Evolutionary conservation across 2,797 vertebrate species (phyloP).

Genomic region (Poeciliopsis presidionis): DNA sequence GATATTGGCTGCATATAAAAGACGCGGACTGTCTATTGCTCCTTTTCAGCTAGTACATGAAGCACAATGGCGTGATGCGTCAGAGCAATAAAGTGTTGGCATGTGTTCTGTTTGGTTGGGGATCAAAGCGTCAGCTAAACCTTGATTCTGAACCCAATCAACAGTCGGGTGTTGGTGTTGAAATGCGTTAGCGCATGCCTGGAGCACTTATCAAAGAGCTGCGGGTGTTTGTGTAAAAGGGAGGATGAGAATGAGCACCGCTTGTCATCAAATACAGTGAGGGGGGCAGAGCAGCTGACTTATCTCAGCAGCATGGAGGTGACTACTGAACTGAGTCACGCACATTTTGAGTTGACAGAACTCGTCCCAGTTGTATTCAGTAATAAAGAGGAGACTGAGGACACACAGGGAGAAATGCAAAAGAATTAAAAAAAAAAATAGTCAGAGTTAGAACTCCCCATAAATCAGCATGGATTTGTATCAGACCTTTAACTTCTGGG

Average conservation of each 20-base stretch:
- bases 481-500: slow-evolving; percentile 53
- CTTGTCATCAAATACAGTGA: slow-evolving; percentile 51
- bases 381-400: slow-evolving; percentile 38
- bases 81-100: slow-evolving; percentile 40
- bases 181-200: slow-evolving; percentile 55
- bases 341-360: slow-evolving; percentile 53
- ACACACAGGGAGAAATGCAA: slow-evolving; percentile 15
- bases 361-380: slow-evolving; percentile 40
- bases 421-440: slow-evolving; percentile 29
- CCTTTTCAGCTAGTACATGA: slow-evolving; percentile 27
- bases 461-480: slow-evolving; percentile 38
- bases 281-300: slow-evolving; percentile 38
- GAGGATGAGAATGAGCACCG: slow-evolving; percentile 40
- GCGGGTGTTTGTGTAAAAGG: slow-evolving; percentile 25
- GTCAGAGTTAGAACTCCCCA: slow-evolving; percentile 43
- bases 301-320: slow-evolving; percentile 38
- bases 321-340: slow-evolving; percentile 54
- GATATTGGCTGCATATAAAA: slow-evolving; percentile 46
- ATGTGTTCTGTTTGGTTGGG: slow-evolving; percentile 40
- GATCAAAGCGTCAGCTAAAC: slow-evolving; percentile 56
- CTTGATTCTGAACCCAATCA: slow-evolving; percentile 54
- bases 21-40: slow-evolving; percentile 30
- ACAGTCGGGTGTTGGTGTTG: slow-evolving; percentile 42
- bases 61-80: slow-evolving; percentile 35
- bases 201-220: slow-evolving; percentile 63